Conservation (phyloP, 2,888 invertebrate species). For the Tipula unca region DNA sequence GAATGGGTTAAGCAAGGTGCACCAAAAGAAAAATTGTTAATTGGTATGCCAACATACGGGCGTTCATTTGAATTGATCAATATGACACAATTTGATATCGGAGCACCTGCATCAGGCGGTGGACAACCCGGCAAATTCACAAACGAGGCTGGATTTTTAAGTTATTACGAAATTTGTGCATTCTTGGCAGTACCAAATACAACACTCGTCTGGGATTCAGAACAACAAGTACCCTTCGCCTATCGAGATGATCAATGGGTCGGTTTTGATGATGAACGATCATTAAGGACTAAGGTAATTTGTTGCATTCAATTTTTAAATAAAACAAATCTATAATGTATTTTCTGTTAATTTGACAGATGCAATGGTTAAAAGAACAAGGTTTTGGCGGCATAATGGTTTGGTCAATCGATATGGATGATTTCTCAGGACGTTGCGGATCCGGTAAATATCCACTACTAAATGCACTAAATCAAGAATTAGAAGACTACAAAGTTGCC, state of each 20-base stretch:
- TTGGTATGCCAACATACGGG: constrained; percentile 92
- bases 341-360: constrained; percentile 47
- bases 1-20: constrained; percentile 92
- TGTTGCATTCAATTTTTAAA: not conserved
- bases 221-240: constrained; percentile 92
- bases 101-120: constrained; percentile 82
- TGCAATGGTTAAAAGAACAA: constrained; percentile 88
- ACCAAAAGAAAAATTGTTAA: constrained; percentile 86
- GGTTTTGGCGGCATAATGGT: constrained; percentile 95
- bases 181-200: constrained; percentile 85
- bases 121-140: constrained; percentile 82
- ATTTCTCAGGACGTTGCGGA: constrained; percentile 84
- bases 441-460: constrained; percentile 85
- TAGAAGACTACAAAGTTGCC: constrained; percentile 71
- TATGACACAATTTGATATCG: constrained; percentile 82
- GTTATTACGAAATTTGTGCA: constrained; percentile 92
- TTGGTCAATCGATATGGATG: constrained; percentile 94
- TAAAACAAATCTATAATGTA: not conserved
- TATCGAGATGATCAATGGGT: constrained; percentile 89
- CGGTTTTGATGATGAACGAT: constrained; percentile 88
- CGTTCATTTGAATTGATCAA: constrained; percentile 83
- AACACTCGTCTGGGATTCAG: constrained; percentile 90
- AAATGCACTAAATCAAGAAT: constrained; percentile 76
- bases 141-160: constrained; percentile 87
- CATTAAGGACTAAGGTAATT: constrained; percentile 78